phyloP scores from a whole-genome alignment of 2,888 invertebrate species.

The Drosophila limbata region DNA sequence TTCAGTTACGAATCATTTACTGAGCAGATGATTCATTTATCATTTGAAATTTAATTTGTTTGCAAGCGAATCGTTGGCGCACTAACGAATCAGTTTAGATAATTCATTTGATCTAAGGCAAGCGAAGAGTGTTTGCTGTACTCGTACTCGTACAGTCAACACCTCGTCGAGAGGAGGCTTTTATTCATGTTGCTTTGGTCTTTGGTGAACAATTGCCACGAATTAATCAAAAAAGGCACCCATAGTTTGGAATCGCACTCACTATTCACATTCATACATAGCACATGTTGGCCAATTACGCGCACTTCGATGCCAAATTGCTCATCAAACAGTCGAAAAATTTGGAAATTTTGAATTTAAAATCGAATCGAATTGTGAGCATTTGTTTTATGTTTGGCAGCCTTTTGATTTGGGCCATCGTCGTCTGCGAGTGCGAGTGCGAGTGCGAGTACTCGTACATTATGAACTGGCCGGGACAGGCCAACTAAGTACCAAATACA shows the following conservation, averaged over 20 bases:
- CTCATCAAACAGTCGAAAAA: conserved; percentile 45
- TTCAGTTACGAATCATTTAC: conserved; percentile 16
- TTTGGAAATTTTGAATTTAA: conserved; percentile 4
- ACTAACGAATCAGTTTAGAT: conserved; percentile 7
- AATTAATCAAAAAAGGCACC: conserved; percentile 59
- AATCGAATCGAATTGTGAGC: conserved; percentile 33
- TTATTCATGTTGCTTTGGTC: conserved; percentile 23
- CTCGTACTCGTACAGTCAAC: conserved; percentile 6
- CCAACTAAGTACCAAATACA: conserved; percentile 19
- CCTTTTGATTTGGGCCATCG: conserved; percentile 17
- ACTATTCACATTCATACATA: conserved; percentile 21
- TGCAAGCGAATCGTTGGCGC: conserved; percentile 18
- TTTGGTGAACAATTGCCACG: conserved; percentile 48
- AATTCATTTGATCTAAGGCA: conserved; percentile 20
- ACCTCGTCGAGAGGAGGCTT: conserved; percentile 20
- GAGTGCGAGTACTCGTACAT: not conserved
- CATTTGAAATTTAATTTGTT: conserved; percentile 29
- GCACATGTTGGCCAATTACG: conserved; percentile 66
- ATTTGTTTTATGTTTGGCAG: conserved; percentile 44
- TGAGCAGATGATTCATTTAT: conserved; percentile 32
- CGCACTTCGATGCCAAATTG: conserved; percentile 60
- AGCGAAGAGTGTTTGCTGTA: conserved; percentile 1
- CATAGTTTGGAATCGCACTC: conserved; percentile 8
- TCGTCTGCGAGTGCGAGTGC: not conserved
- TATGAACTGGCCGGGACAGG: conserved; percentile 27